These are phyloP conservation scores for Loripinus fragilis DNA, from an alignment of 2,888 invertebrate species.

Conservation along the genomic window DNA sequence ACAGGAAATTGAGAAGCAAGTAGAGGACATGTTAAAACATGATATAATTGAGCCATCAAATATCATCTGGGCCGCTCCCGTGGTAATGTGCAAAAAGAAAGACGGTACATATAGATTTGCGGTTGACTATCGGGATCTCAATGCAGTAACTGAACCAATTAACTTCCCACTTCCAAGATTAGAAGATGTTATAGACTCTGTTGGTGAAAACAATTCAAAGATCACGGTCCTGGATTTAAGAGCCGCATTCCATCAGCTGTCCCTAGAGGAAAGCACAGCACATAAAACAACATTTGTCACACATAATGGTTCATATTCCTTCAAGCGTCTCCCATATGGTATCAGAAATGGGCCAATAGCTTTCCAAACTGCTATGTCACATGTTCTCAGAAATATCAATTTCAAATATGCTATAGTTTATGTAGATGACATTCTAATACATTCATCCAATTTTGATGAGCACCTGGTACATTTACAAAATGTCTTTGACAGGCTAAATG, in stretches of 20 bases:
- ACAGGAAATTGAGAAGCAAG: conserved; percentile 35
- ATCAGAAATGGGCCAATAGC: conserved; percentile 35
- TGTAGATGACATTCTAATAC: conserved; percentile 60
- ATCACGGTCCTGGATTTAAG: conserved; percentile 31
- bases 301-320: conserved; percentile 32
- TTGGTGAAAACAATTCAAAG: conserved; percentile 28
- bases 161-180: conserved; percentile 50
- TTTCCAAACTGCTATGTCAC: conserved; percentile 36
- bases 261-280: conserved; percentile 30
- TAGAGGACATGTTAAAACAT: conserved; percentile 47
- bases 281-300: conserved; percentile 43
- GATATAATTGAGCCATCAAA: conserved; percentile 55
- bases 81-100: conserved; percentile 54
- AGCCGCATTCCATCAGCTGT: conserved; percentile 40
- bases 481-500: conserved; percentile 38
- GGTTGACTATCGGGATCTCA: conserved; percentile 46
- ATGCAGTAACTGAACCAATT: conserved; percentile 35
- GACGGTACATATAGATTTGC: conserved; percentile 45
- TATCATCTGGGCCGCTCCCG: conserved; percentile 49
- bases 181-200: conserved; percentile 37
- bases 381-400: conserved; percentile 30
- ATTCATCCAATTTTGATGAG: conserved; percentile 29
- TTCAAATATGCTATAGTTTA: conserved; percentile 58
- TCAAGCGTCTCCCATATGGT: conserved; percentile 35
- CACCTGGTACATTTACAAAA: conserved; percentile 37